Percentiles rank a stretch among this genome's conserved stretches.
Evolutionary conservation across 2,888 invertebrate species (phyloP).

Genomic region (Cantharis nigra): DNA sequence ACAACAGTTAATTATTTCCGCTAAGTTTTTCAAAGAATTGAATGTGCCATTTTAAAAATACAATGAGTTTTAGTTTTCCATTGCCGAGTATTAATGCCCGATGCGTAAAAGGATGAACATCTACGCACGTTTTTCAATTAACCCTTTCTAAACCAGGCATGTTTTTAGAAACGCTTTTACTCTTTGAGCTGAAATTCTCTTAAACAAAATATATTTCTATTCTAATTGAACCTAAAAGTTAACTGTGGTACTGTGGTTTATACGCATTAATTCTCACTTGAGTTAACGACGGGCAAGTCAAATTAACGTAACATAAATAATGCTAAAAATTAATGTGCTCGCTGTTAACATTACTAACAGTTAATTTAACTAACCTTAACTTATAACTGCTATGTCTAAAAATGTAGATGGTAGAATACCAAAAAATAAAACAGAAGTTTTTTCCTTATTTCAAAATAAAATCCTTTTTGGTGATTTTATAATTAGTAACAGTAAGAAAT

Average conservation of each 20-base stretch:
- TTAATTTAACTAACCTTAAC: neutral
- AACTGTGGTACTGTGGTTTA: neutral
- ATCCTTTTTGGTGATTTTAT: no score
- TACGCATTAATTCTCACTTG: neutral
- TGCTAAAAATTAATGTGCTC: neutral
- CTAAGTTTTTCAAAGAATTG: neutral
- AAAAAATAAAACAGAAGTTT: no score
- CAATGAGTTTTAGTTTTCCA: neutral
- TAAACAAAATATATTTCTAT: neutral
- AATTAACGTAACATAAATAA: neutral
- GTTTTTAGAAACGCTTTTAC: neutral
- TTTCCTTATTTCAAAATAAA: no score
- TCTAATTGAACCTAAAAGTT: neutral
- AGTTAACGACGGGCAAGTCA: neutral
- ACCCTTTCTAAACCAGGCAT: neutral
- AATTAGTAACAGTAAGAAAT: no score
- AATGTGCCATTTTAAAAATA: neutral
- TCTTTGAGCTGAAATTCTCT: neutral
- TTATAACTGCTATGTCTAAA: no score
- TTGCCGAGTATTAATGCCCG: neutral
- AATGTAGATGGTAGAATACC: neutral
- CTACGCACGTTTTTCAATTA: neutral
- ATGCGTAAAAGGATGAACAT: neutral
- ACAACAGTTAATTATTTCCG: neutral
- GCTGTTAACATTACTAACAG: neutral